phyloP scores from a whole-genome alignment of 2,888 invertebrate species.

The Conistra vaccinii region DNA sequence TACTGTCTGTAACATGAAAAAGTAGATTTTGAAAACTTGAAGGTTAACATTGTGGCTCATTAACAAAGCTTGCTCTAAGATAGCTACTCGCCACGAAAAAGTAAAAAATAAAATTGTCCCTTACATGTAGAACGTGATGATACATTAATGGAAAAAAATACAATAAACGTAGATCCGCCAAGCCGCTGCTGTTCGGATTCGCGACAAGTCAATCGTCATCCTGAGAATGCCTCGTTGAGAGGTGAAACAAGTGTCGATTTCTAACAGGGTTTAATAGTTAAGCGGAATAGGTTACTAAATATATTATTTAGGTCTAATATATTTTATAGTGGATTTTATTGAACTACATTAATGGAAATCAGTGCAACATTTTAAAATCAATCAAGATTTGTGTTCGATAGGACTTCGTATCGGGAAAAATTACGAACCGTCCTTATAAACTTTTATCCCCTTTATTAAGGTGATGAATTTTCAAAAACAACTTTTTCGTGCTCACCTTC shows the following conservation, averaged over 20 bases:
- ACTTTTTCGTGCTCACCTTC: not conserved
- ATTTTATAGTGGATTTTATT: no score
- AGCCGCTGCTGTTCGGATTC: no score
- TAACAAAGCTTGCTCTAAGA: not conserved
- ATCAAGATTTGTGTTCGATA: not conserved
- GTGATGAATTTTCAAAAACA: not conserved
- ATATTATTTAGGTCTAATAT: no score
- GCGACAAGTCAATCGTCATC: no score
- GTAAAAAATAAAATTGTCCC: no score
- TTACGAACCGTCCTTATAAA: not conserved
- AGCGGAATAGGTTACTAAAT: no score
- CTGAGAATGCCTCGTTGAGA: no score
- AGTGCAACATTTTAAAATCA: not conserved
- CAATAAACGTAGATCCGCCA: no score
- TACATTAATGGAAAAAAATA: not conserved
- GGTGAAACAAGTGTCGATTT: no score
- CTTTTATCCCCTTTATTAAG: not conserved
- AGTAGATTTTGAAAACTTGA: not conserved
- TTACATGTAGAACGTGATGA: not conserved
- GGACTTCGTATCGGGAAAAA: no score
- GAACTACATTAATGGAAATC: not conserved
- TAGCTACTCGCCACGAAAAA: not conserved
- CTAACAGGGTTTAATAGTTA: no score
- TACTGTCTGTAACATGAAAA: conserved; percentile 7
- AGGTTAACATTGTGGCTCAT: not conserved